Evolutionary conservation across 2,797 vertebrate genomes (phyloP), one percentile per base, ranked within the genome.

Genomic region (Anableps anableps): DNA sequence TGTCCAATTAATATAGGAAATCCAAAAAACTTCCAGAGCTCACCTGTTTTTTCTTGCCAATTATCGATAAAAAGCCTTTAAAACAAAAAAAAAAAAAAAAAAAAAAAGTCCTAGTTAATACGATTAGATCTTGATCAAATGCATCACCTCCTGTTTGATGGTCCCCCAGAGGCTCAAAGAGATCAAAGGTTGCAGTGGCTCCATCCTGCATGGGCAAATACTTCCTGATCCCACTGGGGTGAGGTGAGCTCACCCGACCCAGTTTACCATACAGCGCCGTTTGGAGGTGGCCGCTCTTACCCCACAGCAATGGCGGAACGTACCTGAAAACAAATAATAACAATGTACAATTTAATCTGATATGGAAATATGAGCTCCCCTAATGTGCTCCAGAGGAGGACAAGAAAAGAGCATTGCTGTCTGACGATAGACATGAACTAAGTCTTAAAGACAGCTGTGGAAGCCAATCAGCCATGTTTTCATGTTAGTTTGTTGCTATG

Each of bases 201-300:
- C 98, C 99, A 16, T 99, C 99, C 2, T 96, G 94, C 98, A 99
- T 99, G 0, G 97, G 97, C 80, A 99, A 95, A 93, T 96, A 99
- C 94, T 98, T 98, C 77, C 98, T 97, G 45, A 97, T 95, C 60
- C 99, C 98, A 0, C 95, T 93, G 0, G 98, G 99, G 87, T 98
- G 96, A 5, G 99, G 98, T 0, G 97, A 97, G 80, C 96, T 97
- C 80, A 99, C 98, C 70, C 98, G 92, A 7, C 98, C 99, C 91
- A 99, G 97, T 92, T 99, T 99, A 78, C 98, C 98, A 1, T 99
- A 99, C 62, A 99, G 94, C 26, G 97, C 98, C 0, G 98, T 99
- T 93, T 99, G 99, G 83, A 99, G 96, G 88, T 99, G 99, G 77
- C 99, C 98, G 26, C 98, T 99, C 87, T 99, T 99, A 1, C 98